phyloP scores from a whole-genome alignment of 2,113 vertebrate species.

The Pyrgilauda ruficollis region DNA sequence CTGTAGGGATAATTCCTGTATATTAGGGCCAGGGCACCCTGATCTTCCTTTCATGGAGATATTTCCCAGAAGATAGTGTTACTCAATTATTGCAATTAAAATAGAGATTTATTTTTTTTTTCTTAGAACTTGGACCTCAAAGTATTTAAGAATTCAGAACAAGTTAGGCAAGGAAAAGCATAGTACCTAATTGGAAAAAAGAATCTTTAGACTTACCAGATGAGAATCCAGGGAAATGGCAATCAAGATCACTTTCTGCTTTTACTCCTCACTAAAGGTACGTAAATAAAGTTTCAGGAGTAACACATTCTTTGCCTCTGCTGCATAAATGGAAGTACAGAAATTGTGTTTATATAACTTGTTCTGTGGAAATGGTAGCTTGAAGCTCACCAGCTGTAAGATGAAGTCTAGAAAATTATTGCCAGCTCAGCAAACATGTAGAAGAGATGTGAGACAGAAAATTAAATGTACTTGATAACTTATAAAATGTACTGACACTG shows the following conservation, averaged over 20 bases:
- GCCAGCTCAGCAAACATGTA: background rate
- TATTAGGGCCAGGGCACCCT: background rate
- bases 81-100: background rate
- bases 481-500: background rate
- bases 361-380: background rate
- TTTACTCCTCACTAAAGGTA: background rate
- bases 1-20: background rate
- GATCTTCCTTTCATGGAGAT: background rate
- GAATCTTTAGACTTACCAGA: background rate
- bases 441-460: background rate
- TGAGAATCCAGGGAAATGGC: background rate
- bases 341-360: background rate
- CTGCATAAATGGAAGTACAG: background rate
- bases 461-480: background rate
- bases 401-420: background rate
- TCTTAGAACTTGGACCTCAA: background rate
- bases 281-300: background rate
- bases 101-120: background rate
- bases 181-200: background rate
- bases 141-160: background rate
- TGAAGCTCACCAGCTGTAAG: background rate
- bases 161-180: background rate
- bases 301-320: background rate
- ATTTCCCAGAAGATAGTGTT: background rate
- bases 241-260: background rate